Evolutionary conservation across 2,888 invertebrate species (phyloP).

Genomic region (Seira ritae): DNA sequence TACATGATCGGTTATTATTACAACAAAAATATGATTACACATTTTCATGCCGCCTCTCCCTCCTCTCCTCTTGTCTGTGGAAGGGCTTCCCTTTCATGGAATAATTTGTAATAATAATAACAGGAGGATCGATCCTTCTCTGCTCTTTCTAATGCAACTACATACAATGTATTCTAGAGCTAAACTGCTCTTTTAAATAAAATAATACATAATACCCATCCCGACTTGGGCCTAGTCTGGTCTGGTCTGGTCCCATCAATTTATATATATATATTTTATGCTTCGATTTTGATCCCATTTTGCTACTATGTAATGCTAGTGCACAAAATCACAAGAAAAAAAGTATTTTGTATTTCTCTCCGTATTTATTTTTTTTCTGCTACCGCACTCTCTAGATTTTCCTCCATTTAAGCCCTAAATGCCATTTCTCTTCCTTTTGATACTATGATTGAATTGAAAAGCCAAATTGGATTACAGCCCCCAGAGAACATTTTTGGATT

Average conservation of each 20-base stretch:
- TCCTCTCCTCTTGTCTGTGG: constrained; percentile 16
- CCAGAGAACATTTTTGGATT: constrained; percentile 74
- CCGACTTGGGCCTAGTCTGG: too few species aligned
- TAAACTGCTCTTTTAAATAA: constrained; percentile 23
- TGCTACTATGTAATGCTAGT: constrained; percentile 42
- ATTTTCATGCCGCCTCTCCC: too few species aligned
- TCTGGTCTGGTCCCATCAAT: too few species aligned
- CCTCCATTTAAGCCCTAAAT: constrained; percentile 68
- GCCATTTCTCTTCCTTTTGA: constrained; percentile 69
- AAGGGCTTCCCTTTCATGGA: neutral
- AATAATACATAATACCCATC: constrained; percentile 22
- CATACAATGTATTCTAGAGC: neutral
- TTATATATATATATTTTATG: constrained; percentile 33
- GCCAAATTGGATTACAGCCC: constrained; percentile 74
- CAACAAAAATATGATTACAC: too few species aligned
- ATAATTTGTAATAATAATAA: neutral
- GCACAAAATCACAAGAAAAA: constrained; percentile 53
- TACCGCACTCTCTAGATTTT: constrained; percentile 60
- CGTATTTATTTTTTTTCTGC: constrained; percentile 23
- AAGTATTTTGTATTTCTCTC: neutral
- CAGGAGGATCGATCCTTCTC: too few species aligned
- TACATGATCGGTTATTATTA: too few species aligned
- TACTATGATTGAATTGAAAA: constrained; percentile 74
- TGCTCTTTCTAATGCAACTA: too few species aligned
- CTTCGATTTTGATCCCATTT: constrained; percentile 41